These are phyloP conservation scores for Dryobotodes eremita DNA, from an alignment of 2,888 invertebrate genomes.

Conservation along the genomic window DNA sequence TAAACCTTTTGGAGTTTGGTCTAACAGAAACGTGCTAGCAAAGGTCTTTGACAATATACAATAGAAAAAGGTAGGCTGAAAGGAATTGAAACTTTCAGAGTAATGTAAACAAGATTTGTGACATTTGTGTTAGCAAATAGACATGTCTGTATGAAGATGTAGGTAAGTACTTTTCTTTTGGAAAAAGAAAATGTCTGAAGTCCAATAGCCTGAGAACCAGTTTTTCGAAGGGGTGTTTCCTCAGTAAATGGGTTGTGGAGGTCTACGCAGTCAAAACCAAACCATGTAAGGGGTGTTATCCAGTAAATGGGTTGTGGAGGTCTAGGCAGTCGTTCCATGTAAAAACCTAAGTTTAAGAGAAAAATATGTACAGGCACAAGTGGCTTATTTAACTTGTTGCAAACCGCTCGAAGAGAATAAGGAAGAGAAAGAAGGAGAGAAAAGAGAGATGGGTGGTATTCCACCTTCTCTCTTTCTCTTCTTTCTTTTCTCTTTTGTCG, in stretches of 20 bases:
- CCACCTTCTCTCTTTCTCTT: too few relatives aligned
- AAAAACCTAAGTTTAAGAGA: too few relatives aligned
- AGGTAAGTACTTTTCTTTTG: neutral
- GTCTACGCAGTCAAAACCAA: too few relatives aligned
- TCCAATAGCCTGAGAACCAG: too few relatives aligned
- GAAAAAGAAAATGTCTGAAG: neutral
- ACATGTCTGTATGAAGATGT: neutral
- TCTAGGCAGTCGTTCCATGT: neutral
- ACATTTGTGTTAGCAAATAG: neutral
- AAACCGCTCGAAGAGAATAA: too few relatives aligned
- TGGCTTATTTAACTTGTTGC: too few relatives aligned
- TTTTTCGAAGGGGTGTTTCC: too few relatives aligned
- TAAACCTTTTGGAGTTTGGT: constrained; percentile 44
- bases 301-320: neutral
- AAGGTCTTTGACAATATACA: constrained; percentile 17
- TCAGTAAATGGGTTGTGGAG: neutral
- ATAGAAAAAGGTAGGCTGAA: constrained; percentile 16
- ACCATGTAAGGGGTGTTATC: too few relatives aligned
- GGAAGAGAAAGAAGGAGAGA: too few relatives aligned
- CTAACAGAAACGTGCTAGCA: constrained; percentile 12
- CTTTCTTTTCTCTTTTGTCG: too few relatives aligned
- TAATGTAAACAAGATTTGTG: constrained; percentile 3
- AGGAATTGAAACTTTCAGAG: constrained; percentile 27
- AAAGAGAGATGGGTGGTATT: too few relatives aligned
- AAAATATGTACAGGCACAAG: too few relatives aligned